These are phyloP conservation scores for Candidula unifasciata DNA, from an alignment of 2,888 invertebrate species.

Conservation along the genomic window DNA sequence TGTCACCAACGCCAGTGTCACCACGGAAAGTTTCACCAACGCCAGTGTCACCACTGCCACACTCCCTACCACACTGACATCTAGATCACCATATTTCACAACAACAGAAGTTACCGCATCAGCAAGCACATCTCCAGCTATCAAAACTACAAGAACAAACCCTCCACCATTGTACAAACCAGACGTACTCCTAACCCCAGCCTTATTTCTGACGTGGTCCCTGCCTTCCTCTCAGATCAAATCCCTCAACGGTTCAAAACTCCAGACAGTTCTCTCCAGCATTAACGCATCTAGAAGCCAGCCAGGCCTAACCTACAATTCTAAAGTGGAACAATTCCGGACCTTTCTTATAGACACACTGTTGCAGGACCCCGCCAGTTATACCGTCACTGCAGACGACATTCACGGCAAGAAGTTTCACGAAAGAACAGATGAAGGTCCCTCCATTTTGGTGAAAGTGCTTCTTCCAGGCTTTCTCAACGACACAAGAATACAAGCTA, in stretches of 20 bases:
- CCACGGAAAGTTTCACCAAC: too few relatives aligned
- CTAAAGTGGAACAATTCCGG: conserved; percentile 33
- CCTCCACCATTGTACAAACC: background rate
- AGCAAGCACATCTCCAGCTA: background rate
- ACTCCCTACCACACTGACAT: too few relatives aligned
- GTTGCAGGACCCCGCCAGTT: conserved; percentile 5
- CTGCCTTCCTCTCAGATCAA: background rate
- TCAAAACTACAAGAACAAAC: background rate
- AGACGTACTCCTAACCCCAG: conserved; percentile 12
- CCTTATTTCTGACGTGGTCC: conserved; percentile 36
- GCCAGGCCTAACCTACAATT: background rate
- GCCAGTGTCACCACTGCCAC: too few relatives aligned
- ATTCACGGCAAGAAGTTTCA: background rate
- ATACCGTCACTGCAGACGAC: background rate
- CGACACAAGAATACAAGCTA: background rate
- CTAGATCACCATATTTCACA: too few relatives aligned
- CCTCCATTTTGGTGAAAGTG: conserved; percentile 19
- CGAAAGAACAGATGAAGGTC: conserved; percentile 27
- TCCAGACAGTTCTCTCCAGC: conserved; percentile 16
- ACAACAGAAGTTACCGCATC: too few relatives aligned
- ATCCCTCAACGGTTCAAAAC: background rate
- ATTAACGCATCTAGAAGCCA: conserved; percentile 2
- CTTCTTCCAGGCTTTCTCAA: conserved; percentile 11
- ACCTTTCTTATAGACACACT: conserved; percentile 28
- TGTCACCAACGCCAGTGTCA: too few relatives aligned